These are phyloP conservation scores for Drosophila maculinotata DNA, from an alignment of 2,888 invertebrate genomes.

Conservation along the genomic window DNA sequence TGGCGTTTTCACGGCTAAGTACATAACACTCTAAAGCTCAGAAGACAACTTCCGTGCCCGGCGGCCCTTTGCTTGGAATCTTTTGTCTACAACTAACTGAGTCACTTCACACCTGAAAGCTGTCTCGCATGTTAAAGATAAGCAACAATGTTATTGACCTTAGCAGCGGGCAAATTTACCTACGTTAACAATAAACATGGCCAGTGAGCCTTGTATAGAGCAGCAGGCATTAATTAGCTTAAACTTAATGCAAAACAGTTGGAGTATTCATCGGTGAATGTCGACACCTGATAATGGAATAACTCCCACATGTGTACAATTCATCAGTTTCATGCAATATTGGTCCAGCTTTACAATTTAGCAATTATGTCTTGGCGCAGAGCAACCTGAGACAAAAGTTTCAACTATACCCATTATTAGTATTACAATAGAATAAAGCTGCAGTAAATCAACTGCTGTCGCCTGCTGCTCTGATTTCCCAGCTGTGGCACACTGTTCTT, in stretches of 20 bases:
- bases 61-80: slow-evolving; percentile 4
- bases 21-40: slow-evolving; percentile 13
- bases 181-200: background rate
- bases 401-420: too few relatives aligned
- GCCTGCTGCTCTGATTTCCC: slow-evolving; percentile 21
- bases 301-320: background rate
- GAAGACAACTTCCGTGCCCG: slow-evolving; percentile 31
- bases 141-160: slow-evolving; percentile 61
- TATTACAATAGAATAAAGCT: slow-evolving; percentile 8
- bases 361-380: slow-evolving; percentile 40
- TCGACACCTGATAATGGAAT: background rate
- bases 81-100: slow-evolving; percentile 31
- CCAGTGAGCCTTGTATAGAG: too few relatives aligned
- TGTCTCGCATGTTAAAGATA: slow-evolving; percentile 25
- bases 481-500: background rate
- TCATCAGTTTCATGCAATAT: too few relatives aligned
- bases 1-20: slow-evolving; percentile 26
- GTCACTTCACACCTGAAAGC: slow-evolving; percentile 25
- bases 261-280: too few relatives aligned
- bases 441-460: slow-evolving; percentile 24
- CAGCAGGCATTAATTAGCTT: too few relatives aligned
- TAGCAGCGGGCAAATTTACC: background rate
- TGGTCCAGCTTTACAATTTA: slow-evolving; percentile 14
- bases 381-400: slow-evolving; percentile 43
- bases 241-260: too few relatives aligned